Conservation (phyloP, 2,113 vertebrate genomes). For the Eleginops maclovinus region DNA sequence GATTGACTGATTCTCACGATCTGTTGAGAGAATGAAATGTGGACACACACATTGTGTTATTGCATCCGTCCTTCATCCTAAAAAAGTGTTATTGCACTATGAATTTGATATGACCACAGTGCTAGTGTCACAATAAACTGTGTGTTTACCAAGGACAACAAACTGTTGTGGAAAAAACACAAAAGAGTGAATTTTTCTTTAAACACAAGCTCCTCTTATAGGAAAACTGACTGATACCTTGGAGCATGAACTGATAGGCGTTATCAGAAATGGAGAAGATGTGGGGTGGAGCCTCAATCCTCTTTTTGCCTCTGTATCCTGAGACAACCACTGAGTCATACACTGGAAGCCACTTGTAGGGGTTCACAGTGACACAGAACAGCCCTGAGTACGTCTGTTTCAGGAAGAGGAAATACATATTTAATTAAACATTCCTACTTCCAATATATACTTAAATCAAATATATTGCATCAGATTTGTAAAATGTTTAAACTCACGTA, state of each 20-base stretch:
- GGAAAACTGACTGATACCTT: conserved; percentile 64
- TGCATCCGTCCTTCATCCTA: background rate
- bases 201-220: background rate
- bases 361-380: conserved; percentile 93
- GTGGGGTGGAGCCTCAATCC: conserved; percentile 81
- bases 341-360: conserved; percentile 92
- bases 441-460: conserved; percentile 48
- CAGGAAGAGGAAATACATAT: conserved; percentile 47
- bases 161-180: background rate
- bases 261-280: conserved; percentile 84
- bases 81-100: background rate
- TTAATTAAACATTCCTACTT: conserved; percentile 47
- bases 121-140: background rate
- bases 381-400: conserved; percentile 90
- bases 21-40: conserved; percentile 68
- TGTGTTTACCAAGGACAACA: background rate
- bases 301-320: conserved; percentile 83
- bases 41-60: background rate
- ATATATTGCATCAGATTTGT: too few relatives aligned
- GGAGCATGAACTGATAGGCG: conserved; percentile 82
- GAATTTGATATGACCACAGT: background rate
- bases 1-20: conserved; percentile 84
- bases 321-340: conserved; percentile 79
- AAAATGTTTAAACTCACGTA: conserved; percentile 80
- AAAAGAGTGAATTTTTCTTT: background rate